A percentile compares a stretch with the other conserved stretches of the same genome.
These are phyloP conservation scores for Teleiodes luculella DNA, from an alignment of 2,888 invertebrate genomes.

Conservation along the genomic window DNA sequence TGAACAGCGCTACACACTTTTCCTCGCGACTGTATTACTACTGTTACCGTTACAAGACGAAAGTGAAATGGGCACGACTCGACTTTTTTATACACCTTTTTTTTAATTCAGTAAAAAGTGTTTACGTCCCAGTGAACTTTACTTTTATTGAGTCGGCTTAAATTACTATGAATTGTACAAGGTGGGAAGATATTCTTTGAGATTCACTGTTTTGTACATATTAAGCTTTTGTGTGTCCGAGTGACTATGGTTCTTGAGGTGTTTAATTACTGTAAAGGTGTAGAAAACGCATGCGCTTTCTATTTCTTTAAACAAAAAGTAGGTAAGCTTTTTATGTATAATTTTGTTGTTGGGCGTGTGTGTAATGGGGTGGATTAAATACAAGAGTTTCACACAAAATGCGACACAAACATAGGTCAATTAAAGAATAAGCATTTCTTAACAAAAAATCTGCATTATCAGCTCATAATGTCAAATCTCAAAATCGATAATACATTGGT, in stretches of 20 bases:
- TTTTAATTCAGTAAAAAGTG: conserved; percentile 5
- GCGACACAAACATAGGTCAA: no score
- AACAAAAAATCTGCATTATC: no score
- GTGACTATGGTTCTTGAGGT: background rate
- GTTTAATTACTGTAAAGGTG: background rate
- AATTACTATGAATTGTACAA: background rate
- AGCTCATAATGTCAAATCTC: no score
- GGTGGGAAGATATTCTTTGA: background rate
- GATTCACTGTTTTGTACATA: background rate
- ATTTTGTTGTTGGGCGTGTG: background rate
- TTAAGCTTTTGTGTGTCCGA: background rate
- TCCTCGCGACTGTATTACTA: conserved; percentile 6
- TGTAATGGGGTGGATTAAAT: no score
- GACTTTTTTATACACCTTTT: conserved; percentile 25
- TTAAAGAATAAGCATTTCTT: no score
- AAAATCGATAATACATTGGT: no score
- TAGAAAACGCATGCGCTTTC: conserved; percentile 1
- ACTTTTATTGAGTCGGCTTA: background rate
- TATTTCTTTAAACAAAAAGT: background rate
- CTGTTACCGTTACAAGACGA: conserved; percentile 33
- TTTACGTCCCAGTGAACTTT: background rate
- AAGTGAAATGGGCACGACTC: conserved; percentile 38
- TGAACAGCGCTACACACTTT: no score
- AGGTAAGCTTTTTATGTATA: background rate
- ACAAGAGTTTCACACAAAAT: no score